Evolutionary conservation across 2,888 invertebrate genomes (phyloP), one percentile per base, ranked within the genome.

Genomic region (Melangyna quadrimaculata): DNA sequence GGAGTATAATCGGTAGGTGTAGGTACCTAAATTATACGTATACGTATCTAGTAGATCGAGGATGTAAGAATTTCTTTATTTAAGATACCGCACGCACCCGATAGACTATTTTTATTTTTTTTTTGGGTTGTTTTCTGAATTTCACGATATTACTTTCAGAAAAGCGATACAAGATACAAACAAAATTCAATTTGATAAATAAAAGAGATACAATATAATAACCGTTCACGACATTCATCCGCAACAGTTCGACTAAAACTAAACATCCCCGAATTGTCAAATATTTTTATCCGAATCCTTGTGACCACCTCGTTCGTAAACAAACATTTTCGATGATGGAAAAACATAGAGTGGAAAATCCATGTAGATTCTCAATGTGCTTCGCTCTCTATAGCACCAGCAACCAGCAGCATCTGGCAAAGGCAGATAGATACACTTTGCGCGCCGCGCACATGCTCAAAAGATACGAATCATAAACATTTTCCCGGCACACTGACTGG

Each of bases 201-300:
- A 61, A 45, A 45, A 57, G 22, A 63, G 48, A 48, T 9, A 19
- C n/a, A 29, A 51, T n/a, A 32, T 9, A 29, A 78, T 40, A 14
- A 69, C 43, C 69, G 51, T 35, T 61, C 69, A 81, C 86, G 81
- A 86, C 65, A 78, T 81, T 81, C 71, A 86, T 59, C 77, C 63
- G 86, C 86, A 86, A 86, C 86, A 86, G 86, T 81, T 86, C 86
- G 55, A 86, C 77, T 80, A 70, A 73, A 80, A 86, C 86, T 86
- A 81, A 86, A 86, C 81, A 80, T 81, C 81, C 80, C 86, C 78
- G 86, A 67, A 67, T 73, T 86, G 72, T 80, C 63, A 69, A 86
- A 80, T 80, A 86, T 80, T 80, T 86, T 86, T 78, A 86, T 86
- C 73, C 81, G 81, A 78, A 72, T 81, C 81, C 77, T 81, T 77